A percentile compares a stretch with the other conserved stretches of the same genome.
Conservation (phyloP, 2,113 vertebrate genomes). For the Arizona elegans region DNA sequence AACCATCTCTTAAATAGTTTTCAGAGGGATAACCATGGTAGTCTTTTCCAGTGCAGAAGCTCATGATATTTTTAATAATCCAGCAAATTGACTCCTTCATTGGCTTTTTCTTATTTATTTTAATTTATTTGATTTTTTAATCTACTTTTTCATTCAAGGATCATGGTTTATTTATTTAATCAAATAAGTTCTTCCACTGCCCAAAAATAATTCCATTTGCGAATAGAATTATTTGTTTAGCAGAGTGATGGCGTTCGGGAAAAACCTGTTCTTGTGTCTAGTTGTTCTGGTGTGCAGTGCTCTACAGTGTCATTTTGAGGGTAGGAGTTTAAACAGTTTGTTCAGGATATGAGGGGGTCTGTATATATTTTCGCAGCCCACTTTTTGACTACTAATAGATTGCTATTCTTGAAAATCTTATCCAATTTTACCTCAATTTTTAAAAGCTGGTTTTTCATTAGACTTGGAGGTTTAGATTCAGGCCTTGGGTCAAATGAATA, state of each 20-base stretch:
- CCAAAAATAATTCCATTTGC: not conserved
- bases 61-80: not conserved
- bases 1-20: conserved; percentile 43
- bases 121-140: not conserved
- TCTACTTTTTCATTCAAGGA: not conserved
- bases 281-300: no score
- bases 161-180: not conserved
- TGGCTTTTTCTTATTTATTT: not conserved
- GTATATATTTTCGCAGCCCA: no score
- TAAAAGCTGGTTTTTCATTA: not conserved
- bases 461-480: not conserved
- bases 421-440: not conserved
- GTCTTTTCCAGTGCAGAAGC: conserved; percentile 23
- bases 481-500: not conserved
- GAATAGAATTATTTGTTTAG: no score
- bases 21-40: conserved; percentile 38
- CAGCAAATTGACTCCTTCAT: not conserved
- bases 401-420: not conserved
- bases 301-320: no score
- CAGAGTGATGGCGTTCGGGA: no score
- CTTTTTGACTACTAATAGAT: not conserved
- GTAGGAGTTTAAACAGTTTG: no score
- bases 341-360: no score
- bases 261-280: no score
- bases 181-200: not conserved